Evolutionary conservation across 2,113 vertebrate genomes (phyloP).

Genomic region (Cyprinodon variegatus): DNA sequence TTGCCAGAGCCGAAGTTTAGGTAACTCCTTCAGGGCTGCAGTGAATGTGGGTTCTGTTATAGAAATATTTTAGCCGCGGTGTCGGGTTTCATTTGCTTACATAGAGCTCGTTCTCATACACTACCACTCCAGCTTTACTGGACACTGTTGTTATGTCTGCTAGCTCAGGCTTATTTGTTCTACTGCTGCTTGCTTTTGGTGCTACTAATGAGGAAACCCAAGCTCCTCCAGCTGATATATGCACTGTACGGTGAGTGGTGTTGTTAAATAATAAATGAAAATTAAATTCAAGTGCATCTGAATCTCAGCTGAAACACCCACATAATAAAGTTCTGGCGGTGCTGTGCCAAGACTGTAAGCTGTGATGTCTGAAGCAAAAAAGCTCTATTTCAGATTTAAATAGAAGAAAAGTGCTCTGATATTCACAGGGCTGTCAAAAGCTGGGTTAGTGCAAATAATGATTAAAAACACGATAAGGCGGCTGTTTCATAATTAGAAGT

Average conservation of each 20-base stretch:
- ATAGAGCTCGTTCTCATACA: conserved; percentile 10
- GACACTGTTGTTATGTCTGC: conserved; percentile 13
- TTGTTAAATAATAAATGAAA: conserved; percentile 14
- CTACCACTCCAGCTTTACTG: conserved; percentile 14
- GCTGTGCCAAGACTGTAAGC: neutral
- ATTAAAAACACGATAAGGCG: neutral
- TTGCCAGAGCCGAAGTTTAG: neutral
- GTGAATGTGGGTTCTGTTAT: neutral
- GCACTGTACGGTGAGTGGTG: neutral
- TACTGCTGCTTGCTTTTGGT: conserved; percentile 16
- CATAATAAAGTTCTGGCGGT: neutral
- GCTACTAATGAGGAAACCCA: conserved; percentile 19
- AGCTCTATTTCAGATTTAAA: neutral
- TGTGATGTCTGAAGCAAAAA: neutral
- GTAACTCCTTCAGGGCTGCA: neutral
- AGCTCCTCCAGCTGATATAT: neutral
- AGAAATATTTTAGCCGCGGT: neutral
- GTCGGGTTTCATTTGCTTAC: conserved; percentile 22
- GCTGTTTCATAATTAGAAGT: neutral
- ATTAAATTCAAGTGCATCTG: neutral
- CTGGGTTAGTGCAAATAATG: neutral
- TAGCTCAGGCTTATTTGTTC: conserved; percentile 7
- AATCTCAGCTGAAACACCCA: neutral
- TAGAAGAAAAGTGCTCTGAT: neutral
- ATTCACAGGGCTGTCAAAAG: neutral